phyloP scores from a whole-genome alignment of 2,888 invertebrate species.

The Tolmerus cingulatus region DNA sequence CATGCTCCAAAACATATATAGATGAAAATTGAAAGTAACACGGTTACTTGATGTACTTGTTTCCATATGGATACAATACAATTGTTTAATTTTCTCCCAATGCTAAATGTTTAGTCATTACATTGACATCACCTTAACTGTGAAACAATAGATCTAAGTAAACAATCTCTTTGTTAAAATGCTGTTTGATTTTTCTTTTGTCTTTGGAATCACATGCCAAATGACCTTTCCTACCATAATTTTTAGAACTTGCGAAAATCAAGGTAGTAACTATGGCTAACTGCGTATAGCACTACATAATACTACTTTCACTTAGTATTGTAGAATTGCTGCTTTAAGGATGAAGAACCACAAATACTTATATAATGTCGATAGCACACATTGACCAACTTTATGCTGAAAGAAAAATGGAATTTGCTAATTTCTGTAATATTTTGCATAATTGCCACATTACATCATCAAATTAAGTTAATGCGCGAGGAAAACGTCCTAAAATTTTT shows the following conservation, averaged over 20 bases:
- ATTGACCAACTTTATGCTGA: neutral
- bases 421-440: neutral
- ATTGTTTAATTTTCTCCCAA: neutral
- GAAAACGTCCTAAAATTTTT: neutral
- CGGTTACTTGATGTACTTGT: too few relatives aligned
- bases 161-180: neutral
- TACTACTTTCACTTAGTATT: too few relatives aligned
- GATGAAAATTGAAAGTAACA: neutral
- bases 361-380: neutral
- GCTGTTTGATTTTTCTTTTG: neutral
- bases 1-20: neutral
- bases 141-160: neutral
- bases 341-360: neutral
- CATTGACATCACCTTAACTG: neutral
- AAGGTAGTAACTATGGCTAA: too few relatives aligned
- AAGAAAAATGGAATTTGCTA: neutral
- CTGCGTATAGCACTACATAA: too few relatives aligned
- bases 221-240: too few relatives aligned
- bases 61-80: neutral
- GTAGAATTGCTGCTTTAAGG: too few relatives aligned
- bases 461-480: neutral
- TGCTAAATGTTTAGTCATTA: neutral
- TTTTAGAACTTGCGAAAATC: too few relatives aligned
- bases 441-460: neutral
- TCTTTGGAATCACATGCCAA: neutral